Conservation (phyloP, 1,140 invertebrate species). For the Microvelia longipes region DNA sequence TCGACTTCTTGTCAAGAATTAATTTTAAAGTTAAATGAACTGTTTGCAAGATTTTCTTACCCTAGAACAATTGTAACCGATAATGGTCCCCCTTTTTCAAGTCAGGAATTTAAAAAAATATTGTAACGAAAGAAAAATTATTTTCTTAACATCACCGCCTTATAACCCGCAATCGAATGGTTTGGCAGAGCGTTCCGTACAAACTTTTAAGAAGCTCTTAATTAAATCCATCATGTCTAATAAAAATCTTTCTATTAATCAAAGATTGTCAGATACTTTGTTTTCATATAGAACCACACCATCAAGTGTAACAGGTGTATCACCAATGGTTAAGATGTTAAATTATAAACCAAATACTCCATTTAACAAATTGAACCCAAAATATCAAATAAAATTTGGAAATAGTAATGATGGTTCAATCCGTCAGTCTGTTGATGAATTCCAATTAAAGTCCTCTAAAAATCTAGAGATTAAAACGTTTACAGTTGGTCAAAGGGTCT, state of each 20-base stretch:
- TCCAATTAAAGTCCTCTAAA: not conserved
- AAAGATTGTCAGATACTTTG: not conserved
- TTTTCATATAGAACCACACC: not conserved
- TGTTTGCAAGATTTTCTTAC: not conserved
- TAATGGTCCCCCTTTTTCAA: not conserved
- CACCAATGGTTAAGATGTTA: not conserved
- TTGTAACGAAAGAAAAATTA: not conserved
- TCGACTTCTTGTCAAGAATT: not conserved
- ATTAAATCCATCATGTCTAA: not conserved
- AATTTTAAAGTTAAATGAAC: not conserved
- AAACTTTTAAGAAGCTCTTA: not conserved
- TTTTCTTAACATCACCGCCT: not conserved
- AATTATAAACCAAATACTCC: not conserved
- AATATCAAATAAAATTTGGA: not conserved
- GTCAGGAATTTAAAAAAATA: not conserved
- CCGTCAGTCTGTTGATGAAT: not conserved
- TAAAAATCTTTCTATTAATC: not conserved
- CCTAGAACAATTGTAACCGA: not conserved
- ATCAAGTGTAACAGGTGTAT: not conserved
- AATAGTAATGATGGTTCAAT: not conserved
- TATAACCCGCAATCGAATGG: not conserved
- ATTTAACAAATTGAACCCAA: not conserved
- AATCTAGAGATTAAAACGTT: too few species aligned
- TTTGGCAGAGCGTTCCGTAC: not conserved
- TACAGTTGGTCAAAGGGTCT: not conserved